Evolutionary conservation across 2,113 vertebrate species (phyloP).

Genomic region (Actenoides hombroni): DNA sequence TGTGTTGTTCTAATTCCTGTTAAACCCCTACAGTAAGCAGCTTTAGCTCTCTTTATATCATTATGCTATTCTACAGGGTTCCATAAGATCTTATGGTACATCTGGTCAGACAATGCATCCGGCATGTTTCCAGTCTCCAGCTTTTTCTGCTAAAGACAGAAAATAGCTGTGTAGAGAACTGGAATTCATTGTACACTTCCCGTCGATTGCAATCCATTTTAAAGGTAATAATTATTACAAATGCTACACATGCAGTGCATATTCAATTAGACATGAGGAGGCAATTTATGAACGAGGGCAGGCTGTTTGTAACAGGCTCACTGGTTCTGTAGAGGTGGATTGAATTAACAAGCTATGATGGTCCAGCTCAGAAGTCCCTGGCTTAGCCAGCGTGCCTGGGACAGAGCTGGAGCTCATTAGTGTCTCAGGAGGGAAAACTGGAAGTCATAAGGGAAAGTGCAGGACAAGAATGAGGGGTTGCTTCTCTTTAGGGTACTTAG

Average conservation of each 20-base stretch:
- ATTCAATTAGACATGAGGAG: background rate
- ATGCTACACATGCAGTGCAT: background rate
- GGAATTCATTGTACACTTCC: background rate
- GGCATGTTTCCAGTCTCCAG: background rate
- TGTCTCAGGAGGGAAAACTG: background rate
- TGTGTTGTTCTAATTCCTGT: background rate
- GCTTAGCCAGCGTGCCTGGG: background rate
- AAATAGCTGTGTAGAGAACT: conserved; percentile 8
- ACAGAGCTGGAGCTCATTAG: background rate
- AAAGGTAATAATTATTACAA: conserved; percentile 39
- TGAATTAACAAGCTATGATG: background rate
- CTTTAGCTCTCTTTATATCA: conserved; percentile 17
- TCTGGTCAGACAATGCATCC: conserved; percentile 55
- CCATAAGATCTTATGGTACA: conserved; percentile 26
- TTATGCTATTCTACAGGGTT: conserved; percentile 15
- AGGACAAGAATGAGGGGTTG: background rate
- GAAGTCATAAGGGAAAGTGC: background rate
- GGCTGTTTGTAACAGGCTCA: background rate
- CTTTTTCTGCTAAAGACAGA: conserved; percentile 25
- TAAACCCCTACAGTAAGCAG: background rate
- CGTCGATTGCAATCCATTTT: conserved; percentile 2
- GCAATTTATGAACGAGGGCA: background rate
- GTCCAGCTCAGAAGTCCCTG: background rate
- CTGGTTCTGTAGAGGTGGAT: background rate
- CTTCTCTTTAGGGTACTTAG: background rate